Evolutionary conservation across 1,140 invertebrate genomes (phyloP).

Genomic region (Drosophila nasuta): DNA sequence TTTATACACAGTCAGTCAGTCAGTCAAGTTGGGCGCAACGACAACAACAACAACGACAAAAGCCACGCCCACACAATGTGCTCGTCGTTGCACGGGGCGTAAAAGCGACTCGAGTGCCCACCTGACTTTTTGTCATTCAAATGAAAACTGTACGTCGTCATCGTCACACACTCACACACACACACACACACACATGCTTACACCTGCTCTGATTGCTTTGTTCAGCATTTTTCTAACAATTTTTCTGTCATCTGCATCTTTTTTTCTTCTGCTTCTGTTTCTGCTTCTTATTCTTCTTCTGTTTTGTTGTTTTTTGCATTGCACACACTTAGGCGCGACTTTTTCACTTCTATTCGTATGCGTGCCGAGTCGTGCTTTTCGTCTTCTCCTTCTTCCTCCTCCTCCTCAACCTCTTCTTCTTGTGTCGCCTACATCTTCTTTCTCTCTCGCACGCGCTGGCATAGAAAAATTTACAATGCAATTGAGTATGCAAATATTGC

Average conservation of each 20-base stretch:
- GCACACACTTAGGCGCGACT: conserved; percentile 80
- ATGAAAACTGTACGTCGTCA: conserved; percentile 83
- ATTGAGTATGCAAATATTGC: conserved; percentile 84
- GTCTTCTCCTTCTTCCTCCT: not conserved
- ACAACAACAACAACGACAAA: conserved; percentile 48
- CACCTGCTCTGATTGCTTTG: conserved; percentile 77
- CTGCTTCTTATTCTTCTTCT: not conserved
- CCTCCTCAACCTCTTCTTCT: not conserved
- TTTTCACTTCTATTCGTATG: conserved; percentile 51
- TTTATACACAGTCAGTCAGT: conserved; percentile 79
- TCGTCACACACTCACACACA: conserved; percentile 16
- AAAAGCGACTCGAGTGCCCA: conserved; percentile 69
- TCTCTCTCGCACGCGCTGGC: conserved; percentile 43
- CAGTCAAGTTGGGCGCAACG: conserved; percentile 66
- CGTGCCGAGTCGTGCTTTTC: conserved; percentile 34
- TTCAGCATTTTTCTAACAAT: conserved; percentile 80
- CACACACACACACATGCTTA: conserved; percentile 20
- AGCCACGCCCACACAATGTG: conserved; percentile 52
- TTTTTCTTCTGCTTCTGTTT: conserved; percentile 19
- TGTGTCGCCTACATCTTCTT: conserved; percentile 12
- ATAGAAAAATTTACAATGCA: conserved; percentile 84
- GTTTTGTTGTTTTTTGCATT: conserved; percentile 40
- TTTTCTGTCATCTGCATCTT: conserved; percentile 71
- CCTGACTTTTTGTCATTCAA: conserved; percentile 84
- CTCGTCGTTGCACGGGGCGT: conserved; percentile 28